Conservation (phyloP, 2,113 vertebrate species). For the Psittacula cyanocephala region DNA sequence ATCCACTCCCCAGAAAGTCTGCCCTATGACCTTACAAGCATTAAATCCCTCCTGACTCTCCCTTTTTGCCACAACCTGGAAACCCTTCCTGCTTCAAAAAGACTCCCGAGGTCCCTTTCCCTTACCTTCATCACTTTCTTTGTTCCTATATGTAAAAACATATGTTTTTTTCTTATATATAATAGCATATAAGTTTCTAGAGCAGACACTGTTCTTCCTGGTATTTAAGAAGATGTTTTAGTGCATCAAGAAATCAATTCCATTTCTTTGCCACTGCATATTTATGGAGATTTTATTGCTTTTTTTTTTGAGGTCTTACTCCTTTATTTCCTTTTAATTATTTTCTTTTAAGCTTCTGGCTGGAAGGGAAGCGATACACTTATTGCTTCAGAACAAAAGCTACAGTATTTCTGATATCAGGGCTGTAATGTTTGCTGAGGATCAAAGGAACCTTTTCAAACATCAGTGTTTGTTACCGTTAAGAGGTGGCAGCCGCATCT, state of each 20-base stretch:
- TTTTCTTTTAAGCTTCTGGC: neutral
- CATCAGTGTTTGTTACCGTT: neutral
- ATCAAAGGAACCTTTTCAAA: constrained; percentile 32
- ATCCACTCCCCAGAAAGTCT: neutral
- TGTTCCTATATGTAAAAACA: neutral
- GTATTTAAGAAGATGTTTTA: neutral
- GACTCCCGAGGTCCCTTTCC: neutral
- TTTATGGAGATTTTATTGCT: neutral
- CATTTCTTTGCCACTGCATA: neutral
- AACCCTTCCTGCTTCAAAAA: neutral
- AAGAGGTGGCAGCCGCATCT: neutral
- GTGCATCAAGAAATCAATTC: neutral
- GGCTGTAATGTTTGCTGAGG: neutral
- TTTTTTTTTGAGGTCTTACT: neutral
- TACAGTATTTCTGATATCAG: neutral
- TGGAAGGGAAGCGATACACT: neutral
- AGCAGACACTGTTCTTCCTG: neutral
- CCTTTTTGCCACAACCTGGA: neutral
- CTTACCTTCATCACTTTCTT: neutral
- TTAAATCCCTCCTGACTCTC: neutral
- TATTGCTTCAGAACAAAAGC: neutral
- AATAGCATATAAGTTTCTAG: neutral
- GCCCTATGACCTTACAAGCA: neutral
- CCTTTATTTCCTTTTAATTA: neutral
- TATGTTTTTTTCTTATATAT: neutral